Base-by-base conservation (phyloP, 1,140 invertebrate species). In the Colletes latitarsis region DNA sequence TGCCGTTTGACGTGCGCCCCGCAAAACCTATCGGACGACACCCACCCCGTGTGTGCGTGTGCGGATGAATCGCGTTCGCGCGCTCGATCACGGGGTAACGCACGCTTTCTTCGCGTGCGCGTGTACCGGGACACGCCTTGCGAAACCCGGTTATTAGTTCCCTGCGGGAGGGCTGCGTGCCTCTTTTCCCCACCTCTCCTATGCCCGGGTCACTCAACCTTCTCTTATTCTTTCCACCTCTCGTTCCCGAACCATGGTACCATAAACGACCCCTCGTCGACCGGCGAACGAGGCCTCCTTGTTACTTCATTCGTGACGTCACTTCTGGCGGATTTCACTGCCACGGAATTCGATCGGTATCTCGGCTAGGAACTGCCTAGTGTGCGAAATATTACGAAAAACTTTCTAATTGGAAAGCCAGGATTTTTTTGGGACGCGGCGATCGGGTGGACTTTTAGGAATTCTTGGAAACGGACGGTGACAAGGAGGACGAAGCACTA, bases 131-230 rank as follows among this genome's bases (percentile, higher is more conserved):
- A 81, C 81, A 80, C 79, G 85, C 74, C 77, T 85, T 52, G 81
- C 77, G 83, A 88, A 88, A 89, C 88, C 88, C 87, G 87, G 87
- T 90, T 90, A 90, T 90, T 90, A 90, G 89, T 89, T 90, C 89
- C 81, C 89, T 62, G 84, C 89, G 86, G 89, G 89, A 83, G 87
- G 88, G 75, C 81, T 66, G 63, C 58, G 43, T 76, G 69, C 39
- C 57, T 39, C 53, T 30, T 30, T 30, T 30, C 41, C 49, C 9
- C 46, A 19, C 49, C 53, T 49, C 14, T 62, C 15, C 30, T 3
- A 49, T 49, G 1, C 10, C 6, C 49, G 49, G 49, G 8, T 12
- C 49, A 10, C 49, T 49, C 49, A 49, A 49, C 49, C 49, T 49
- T 9, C 49, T 46, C 17, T 69, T 17, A 55, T 58, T 75, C 64